Conservation (phyloP, 2,797 vertebrate genomes). For the Geotrypetes seraphini region DNA sequence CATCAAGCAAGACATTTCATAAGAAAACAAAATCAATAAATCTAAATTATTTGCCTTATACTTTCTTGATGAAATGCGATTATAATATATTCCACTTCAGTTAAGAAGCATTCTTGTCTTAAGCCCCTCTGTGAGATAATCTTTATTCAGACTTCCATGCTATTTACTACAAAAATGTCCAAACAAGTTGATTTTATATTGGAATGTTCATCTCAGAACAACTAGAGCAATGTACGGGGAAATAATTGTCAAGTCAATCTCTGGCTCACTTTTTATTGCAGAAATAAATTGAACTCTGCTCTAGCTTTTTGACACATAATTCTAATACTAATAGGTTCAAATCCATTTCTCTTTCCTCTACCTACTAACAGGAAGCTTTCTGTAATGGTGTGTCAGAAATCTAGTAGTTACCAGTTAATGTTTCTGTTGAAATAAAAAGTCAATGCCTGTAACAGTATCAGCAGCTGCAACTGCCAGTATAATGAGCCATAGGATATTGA, state of each 20-base stretch:
- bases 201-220: slow-evolving; percentile 35
- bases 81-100: slow-evolving; percentile 33
- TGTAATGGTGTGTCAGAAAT: slow-evolving; percentile 45
- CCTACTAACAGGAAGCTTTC: slow-evolving; percentile 44
- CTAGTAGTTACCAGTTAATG: slow-evolving; percentile 36
- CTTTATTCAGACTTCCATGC: slow-evolving; percentile 29
- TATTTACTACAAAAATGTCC: slow-evolving; percentile 40
- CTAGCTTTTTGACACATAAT: slow-evolving; percentile 52
- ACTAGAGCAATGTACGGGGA: slow-evolving; percentile 28
- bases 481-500: slow-evolving; percentile 39
- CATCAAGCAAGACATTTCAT: no score
- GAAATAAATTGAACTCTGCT: slow-evolving; percentile 57
- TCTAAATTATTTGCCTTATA: slow-evolving; percentile 9
- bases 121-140: slow-evolving; percentile 25
- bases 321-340: slow-evolving; percentile 48
- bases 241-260: slow-evolving; percentile 52
- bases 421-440: slow-evolving; percentile 49
- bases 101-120: slow-evolving; percentile 28
- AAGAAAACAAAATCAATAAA: slow-evolving; percentile 9
- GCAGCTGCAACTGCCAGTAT: slow-evolving; percentile 42
- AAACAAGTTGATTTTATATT: slow-evolving; percentile 44
- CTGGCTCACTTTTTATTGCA: slow-evolving; percentile 38
- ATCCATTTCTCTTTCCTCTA: slow-evolving; percentile 41
- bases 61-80: slow-evolving; percentile 23
- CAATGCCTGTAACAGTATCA: slow-evolving; percentile 41